Conservation (phyloP, 2,888 invertebrate species). For the Callinectes sapidus region DNA sequence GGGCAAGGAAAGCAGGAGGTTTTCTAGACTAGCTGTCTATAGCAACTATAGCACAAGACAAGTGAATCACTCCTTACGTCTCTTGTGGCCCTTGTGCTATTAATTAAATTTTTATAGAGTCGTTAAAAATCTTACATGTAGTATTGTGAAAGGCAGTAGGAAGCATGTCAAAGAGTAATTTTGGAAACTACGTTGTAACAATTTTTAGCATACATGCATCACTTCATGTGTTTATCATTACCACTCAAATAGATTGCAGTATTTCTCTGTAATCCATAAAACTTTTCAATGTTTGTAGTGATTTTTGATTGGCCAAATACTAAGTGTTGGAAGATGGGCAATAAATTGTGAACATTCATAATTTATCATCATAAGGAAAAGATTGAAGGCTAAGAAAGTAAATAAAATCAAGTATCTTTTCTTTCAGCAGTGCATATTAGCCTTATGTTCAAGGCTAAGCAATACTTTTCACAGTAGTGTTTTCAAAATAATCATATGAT, state of each 20-base stretch:
- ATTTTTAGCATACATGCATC: neutral
- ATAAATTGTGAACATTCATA: neutral
- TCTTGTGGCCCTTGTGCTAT: neutral
- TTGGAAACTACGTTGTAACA: neutral
- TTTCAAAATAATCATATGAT: neutral
- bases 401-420: neutral
- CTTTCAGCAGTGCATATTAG: neutral
- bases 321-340: neutral
- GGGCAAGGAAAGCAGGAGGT: neutral
- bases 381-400: neutral
- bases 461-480: neutral
- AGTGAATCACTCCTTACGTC: neutral
- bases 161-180: neutral
- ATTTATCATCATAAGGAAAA: neutral
- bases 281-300: neutral
- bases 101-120: neutral
- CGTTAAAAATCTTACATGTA: neutral
- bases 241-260: neutral
- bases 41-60: neutral
- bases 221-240: neutral
- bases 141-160: neutral
- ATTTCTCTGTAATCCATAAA: neutral
- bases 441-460: neutral
- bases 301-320: neutral
- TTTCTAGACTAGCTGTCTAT: neutral